Evolutionary conservation across 2,113 vertebrate genomes (phyloP).

Genomic region (Plestiodon gilberti): DNA sequence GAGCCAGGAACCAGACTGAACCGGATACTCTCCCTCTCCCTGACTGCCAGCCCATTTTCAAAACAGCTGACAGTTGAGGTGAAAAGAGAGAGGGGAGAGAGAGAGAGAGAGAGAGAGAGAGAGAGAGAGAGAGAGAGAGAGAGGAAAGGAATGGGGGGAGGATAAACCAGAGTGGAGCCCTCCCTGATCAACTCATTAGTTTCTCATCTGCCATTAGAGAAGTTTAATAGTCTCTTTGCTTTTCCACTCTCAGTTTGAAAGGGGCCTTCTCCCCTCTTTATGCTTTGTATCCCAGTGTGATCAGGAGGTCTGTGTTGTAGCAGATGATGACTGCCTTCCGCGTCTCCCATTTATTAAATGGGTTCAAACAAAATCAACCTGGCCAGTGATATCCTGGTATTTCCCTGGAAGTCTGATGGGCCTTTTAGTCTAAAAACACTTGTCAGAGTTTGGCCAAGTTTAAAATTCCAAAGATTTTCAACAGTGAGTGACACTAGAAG

Average conservation of each 20-base stretch:
- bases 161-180: slow-evolving; percentile 38
- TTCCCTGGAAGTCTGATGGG: neutral
- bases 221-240: slow-evolving; percentile 29
- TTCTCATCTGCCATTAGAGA: slow-evolving; percentile 5
- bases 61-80: slow-evolving; percentile 68
- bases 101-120: slow-evolving; percentile 67
- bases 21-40: slow-evolving; percentile 49
- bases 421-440: neutral
- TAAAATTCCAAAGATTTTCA: neutral
- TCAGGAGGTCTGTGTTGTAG: neutral
- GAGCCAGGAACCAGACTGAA: slow-evolving; percentile 72
- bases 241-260: slow-evolving; percentile 13
- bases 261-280: slow-evolving; percentile 21
- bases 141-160: slow-evolving; percentile 58
- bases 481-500: neutral
- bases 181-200: neutral
- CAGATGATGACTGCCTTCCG: neutral
- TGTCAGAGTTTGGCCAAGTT: neutral
- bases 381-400: accelerated
- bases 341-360: neutral
- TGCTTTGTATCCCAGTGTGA: slow-evolving; percentile 30
- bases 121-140: neutral
- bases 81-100: slow-evolving; percentile 65
- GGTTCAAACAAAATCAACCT: neutral
- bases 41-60: slow-evolving; percentile 58